Evolutionary conservation across 2,797 vertebrate species (phyloP), one percentile per base, ranked within the genome.

Genomic region (Epinephelus malabaricus): DNA sequence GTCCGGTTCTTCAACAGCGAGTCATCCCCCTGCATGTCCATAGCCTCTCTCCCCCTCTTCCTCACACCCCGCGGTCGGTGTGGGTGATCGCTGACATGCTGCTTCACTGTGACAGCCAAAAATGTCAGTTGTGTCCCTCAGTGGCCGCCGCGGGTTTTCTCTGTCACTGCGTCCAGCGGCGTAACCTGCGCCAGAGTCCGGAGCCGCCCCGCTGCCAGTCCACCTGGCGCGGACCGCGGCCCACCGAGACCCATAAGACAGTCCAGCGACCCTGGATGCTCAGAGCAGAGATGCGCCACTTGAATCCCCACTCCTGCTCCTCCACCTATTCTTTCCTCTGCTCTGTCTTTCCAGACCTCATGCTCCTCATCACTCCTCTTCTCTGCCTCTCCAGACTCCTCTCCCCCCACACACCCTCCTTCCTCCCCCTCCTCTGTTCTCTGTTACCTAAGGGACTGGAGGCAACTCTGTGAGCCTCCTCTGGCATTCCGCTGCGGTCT

Each of bases 11-110:
- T 84, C 18, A 92, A 40, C 75, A 92, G 58, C 40, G 95, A 95
- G 50, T 90, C 92, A 89, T 97, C 96, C 80, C 93, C 95, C 34
- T 93, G 90, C 95, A 95, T 95, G 73, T 85, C 88, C 72, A 92
- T 84, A 12, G 51, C 75, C 55, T 18, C 56, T 6, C 3, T 6
- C 21, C 73, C 49, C 46, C 54, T 17, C 34, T 47, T 46, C 53
- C 25, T 77, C 69, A 71, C 69, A 30, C 27, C 50, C 64, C 34
- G 10, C 11, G 11, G 15, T 64, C 38, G 59, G 46, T 40, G 71
- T 45, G 60, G n/a, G 45, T 34, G 51, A 15, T 40, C 11, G 69
- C 46, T 43, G 59, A 8, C 77, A 80, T 84, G n/a, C 25, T 46
- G 63, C 58, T 69, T 56, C 50, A n/a, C 81, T 5, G 53, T 53